Conservation (phyloP, 2,797 vertebrate species). For the Sphenopsis melanotis region DNA sequence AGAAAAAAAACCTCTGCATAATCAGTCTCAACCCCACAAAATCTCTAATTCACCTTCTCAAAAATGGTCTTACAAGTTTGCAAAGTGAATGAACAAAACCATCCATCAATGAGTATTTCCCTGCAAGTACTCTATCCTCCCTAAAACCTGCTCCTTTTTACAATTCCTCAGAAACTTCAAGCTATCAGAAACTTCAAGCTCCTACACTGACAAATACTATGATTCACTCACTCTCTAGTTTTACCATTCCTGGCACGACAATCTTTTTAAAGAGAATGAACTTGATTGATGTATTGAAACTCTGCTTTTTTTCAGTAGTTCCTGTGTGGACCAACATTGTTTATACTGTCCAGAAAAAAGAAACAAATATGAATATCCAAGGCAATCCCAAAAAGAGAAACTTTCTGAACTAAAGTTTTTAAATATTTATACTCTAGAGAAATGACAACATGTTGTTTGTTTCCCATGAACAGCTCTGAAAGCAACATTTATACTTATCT, state of each 20-base stretch:
- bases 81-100: neutral
- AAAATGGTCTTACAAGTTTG: neutral
- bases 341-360: neutral
- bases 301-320: slow-evolving; percentile 11
- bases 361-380: neutral
- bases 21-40: neutral
- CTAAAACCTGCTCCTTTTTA: neutral
- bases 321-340: neutral
- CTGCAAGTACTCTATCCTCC: neutral
- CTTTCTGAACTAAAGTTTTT: neutral
- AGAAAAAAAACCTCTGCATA: rapidly evolving
- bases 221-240: slow-evolving; percentile 15
- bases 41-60: neutral
- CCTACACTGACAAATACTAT: slow-evolving; percentile 32
- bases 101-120: neutral
- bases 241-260: neutral
- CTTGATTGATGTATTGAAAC: neutral
- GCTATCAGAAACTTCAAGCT: slow-evolving; percentile 23
- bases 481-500: neutral
- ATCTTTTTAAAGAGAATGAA: slow-evolving; percentile 31
- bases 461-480: slow-evolving; percentile 31
- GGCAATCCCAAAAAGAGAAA: neutral
- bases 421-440: neutral
- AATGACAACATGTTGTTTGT: neutral
- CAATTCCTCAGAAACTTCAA: neutral